Evolutionary conservation across 2,888 invertebrate genomes (phyloP), one percentile per base, ranked within the genome.

Genomic region (Patella depressa): DNA sequence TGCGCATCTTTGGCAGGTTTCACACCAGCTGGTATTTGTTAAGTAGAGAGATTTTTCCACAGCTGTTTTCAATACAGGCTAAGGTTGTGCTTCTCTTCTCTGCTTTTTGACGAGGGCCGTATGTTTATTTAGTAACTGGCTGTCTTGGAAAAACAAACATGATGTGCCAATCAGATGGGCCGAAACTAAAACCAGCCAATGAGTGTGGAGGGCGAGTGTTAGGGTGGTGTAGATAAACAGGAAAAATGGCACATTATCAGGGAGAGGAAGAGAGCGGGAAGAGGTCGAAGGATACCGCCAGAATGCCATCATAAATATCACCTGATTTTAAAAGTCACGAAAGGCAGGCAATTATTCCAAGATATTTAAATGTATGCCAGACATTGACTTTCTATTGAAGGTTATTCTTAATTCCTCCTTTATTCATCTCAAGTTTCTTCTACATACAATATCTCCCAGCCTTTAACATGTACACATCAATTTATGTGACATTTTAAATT

Each of bases 51-150:
- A 55, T 74, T 45, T 19, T 71, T 70, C 54, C 71, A 76, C 76
- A 76, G 71, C 55, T 76, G 76, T 69, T 76, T 76, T 54, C 77
- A 24, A 74, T 65, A 19, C 77, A 65, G 54, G 34, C 72, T 71
- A 17, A 73, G 71, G 55, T 71, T 73, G 71, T 53, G 45, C 71
- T 24, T 24, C 71, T 71, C 71, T 14, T 53, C 55, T 45, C 55
- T 74, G 53, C 19, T 71, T 57, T 34, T 71, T 76, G 69, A 71
- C 76, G 71, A 76, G 53, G 34, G 57, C 15, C 53, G 53, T 54
- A 29, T 79, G 79, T 79, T 79, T 79, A 79, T 72, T 79, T 79
- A 77, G 79, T 79, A 77, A 79, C 74, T 77, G 77, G 72, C 79
- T 72, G 74, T 73, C 72, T 73, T 70, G 76, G 71, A 73, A 79